Base-by-base conservation (phyloP, 2,888 invertebrate genomes). In the Thyatira batis region DNA sequence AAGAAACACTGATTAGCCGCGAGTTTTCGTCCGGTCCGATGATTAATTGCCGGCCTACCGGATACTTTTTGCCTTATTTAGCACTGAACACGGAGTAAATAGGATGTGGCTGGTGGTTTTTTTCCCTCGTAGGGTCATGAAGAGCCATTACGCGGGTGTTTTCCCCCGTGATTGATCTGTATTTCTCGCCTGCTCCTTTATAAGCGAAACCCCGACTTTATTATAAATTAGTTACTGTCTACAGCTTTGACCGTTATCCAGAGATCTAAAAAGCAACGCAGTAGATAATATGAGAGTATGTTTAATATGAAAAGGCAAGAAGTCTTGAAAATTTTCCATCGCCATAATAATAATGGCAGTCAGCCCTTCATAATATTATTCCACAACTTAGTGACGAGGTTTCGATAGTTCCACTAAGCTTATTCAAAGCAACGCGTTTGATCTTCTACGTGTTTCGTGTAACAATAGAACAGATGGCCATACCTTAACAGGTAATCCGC, bases 11-110 rank as follows among this genome's bases (percentile, higher is more conserved):
- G 79, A 78, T 81, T 77, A 76, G 73, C 67, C 68, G 72, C 69
- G 70, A 66, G 66, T 68, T 69, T 70, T 68, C 65, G 63, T 55
- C 51, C 69, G 73, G 72, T 63, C 63, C 69, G 73, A 81, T 84
- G 85, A 87, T 86, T 85, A 87, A 87, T 86, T 78, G 80, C 75
- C 61, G 56, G 61, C 71, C 69, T 69, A 68, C 65, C 73, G 76
- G 71, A 76, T 78, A 82, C 81, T 84, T 88, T 87, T 87, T 85
- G 84, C 84, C 73, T 80, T 86, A 84, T 85, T 87, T 85, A 83
- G 78, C 79, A 60, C 61, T 67, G 70, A 71, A 73, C 71, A 71
- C 69, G 73, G 76, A 73, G 78, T 81, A 83, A 85, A 87, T 82
- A 84, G 80, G 76, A 76, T 80, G 77, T 76, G 77, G 78, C 75